Evolutionary conservation across 2,113 vertebrate genomes (phyloP), one percentile per base, ranked within the genome.

Genomic region (Zosterops borbonicus): DNA sequence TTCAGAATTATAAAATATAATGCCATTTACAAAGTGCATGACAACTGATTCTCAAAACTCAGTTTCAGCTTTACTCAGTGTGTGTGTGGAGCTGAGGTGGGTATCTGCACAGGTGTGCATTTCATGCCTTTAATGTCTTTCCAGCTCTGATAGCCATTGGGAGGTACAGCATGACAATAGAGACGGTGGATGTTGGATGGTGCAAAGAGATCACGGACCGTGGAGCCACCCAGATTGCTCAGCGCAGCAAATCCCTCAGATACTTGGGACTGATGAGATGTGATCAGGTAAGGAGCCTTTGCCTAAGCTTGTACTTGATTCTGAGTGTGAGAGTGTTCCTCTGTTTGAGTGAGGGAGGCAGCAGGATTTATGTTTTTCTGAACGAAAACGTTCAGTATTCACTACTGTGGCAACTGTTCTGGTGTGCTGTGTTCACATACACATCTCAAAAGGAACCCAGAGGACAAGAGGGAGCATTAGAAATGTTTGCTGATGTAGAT

Each of bases 181-280:
- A 99, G 97, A 99, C 99, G 0, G 99, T 99, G 97, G 99, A 99
- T 86, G 99, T 99, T 3, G 99, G 99, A 71, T 99, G 99, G 99
- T 99, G 99, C 97, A 99, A 99, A 94, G 99, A 99, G 96, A 99
- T 99, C 89, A 99, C 99, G 9, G 99, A 99, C 95, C 98, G 98
- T 91, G 99, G 99, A 95, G 99, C 99, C 95, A 99, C 98, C 23
- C 98, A 99, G 97, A 99, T 99, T 83, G 99, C 99, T 71, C 98
- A 99, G 96, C 99, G 98, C 98, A 99, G 99, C 98, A 99, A 99
- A 93, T 99, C 99, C 53, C 98, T 99, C 79, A 98, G 99, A 94
- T 99, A 99, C 83, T 94, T 99, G 97, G 99, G 99, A 29, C 97
- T 99, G 96, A 99, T 99, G 99, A 98, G 99, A 96, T 99, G 99